A percentile compares a stretch with the other conserved stretches of the same genome.
Conservation (phyloP, 2,113 vertebrate genomes). For the Condylura cristata region DNA sequence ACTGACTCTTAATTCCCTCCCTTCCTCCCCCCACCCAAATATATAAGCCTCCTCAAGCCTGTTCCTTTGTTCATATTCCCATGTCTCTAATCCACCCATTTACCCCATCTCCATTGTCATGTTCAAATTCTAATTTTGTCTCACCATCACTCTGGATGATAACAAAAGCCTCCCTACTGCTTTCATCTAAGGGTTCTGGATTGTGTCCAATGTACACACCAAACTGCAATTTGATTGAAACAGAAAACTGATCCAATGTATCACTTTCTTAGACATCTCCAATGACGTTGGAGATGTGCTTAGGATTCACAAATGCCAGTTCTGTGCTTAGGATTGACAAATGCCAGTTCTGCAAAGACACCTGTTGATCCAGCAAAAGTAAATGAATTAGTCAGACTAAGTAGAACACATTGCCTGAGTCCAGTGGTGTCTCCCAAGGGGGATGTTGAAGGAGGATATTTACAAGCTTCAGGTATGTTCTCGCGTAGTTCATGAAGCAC, state of each 20-base stretch:
- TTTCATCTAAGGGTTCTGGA: not conserved
- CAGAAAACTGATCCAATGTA: not conserved
- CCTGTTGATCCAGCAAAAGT: not conserved
- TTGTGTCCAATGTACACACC: not conserved
- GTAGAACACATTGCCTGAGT: not conserved
- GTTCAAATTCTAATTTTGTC: not conserved
- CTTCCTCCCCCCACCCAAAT: not conserved
- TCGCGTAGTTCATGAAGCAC: not conserved
- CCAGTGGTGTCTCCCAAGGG: not conserved
- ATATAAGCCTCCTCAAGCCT: not conserved
- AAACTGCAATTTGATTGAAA: not conserved
- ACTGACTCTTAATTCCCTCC: not conserved
- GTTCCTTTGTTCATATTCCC: not conserved
- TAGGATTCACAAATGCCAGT: not conserved
- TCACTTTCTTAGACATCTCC: not conserved
- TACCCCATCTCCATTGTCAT: not conserved
- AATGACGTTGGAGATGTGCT: not conserved
- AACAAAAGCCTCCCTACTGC: not conserved
- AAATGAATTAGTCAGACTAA: not conserved
- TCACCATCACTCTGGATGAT: not conserved
- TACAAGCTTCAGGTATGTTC: not conserved
- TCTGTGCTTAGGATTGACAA: not conserved
- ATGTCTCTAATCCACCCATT: not conserved
- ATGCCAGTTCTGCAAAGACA: not conserved
- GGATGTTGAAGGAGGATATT: not conserved